Percentiles rank a stretch among this genome's conserved stretches.
These are phyloP conservation scores for Channa striata DNA, from an alignment of 2,797 vertebrate genomes.

Conservation along the genomic window DNA sequence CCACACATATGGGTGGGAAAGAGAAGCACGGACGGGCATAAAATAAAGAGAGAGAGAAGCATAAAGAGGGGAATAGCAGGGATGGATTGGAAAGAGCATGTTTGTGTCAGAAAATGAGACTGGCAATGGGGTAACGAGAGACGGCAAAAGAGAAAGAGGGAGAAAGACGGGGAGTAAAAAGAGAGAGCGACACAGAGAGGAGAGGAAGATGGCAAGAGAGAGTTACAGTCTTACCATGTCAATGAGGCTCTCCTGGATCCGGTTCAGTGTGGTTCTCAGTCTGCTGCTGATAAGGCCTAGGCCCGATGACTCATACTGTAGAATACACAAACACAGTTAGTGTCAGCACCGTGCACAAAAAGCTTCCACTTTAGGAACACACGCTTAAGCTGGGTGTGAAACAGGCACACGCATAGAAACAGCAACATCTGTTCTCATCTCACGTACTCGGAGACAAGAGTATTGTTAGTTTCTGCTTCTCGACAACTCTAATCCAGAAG, in stretches of 20 bases:
- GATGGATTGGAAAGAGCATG: constrained; percentile 17
- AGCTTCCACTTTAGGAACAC: constrained; percentile 25
- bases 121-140: constrained; percentile 28
- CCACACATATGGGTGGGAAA: constrained; percentile 7
- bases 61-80: constrained; percentile 11
- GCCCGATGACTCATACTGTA: constrained; percentile 96
- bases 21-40: constrained; percentile 28
- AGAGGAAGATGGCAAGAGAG: constrained; percentile 4
- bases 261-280: constrained; percentile 95
- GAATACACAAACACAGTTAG: constrained; percentile 54
- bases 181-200: constrained; percentile 21
- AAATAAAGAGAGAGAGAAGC: constrained; percentile 25
- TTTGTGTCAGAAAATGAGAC: constrained; percentile 55
- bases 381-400: constrained; percentile 41
- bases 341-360: constrained; percentile 24
- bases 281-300: constrained; percentile 97
- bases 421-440: constrained; percentile 45
- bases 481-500: constrained; percentile 30
- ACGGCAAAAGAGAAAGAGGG: constrained; percentile 8
- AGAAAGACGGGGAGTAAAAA: neutral
- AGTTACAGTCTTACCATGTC: constrained; percentile 89
- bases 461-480: constrained; percentile 41
- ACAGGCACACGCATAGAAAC: constrained; percentile 6
- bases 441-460: constrained; percentile 33
- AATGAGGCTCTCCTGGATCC: constrained; percentile 98